Base-by-base conservation (phyloP, 2,797 vertebrate species). In the Phataginus tricuspis region DNA sequence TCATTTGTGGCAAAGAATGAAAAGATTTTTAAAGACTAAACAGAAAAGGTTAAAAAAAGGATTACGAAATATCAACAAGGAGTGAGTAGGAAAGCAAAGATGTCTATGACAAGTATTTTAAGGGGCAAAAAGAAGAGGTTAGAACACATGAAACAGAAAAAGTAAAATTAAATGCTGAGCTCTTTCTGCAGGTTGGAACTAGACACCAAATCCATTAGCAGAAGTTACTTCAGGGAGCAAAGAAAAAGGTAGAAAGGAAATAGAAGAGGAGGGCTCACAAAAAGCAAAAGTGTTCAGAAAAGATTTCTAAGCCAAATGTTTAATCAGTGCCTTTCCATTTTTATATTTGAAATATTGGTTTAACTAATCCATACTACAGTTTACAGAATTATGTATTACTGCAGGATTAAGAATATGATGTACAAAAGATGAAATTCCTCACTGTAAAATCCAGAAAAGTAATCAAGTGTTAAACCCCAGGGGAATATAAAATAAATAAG, bases 41-140 rank as follows among this genome's bases (percentile, higher is more conserved):
- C 82, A 45, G 4, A 92, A 37, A 86, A 72, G 7, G 49, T 75
- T 89, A 45, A 90, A 89, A 94, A 88, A 74, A 72, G 39, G 59
- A 68, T 86, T 91, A 92, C 90, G 66, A 90, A 92, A 91, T 29
- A 95, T 34, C 75, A 96, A 91, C 51, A 96, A 18, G 45, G 90
- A 93, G 42, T 55, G 18, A 93, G 34, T 31, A 80, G 64, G 53
- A 85, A 96, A 75, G 84, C 83, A 92, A 84, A 96, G n/a, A 53
- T 34, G 16, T 68, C 84, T 77, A 59, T 39, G 21, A 71, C 68
- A 83, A 88, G 71, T 72, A 94, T 88, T 78, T 94, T 39, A 97
- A 79, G 55, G 19, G 27, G 68, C 55, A 59, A 84, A 83, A 84
- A 63, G 69, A 86, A 49, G 34, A 53, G 13, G 18, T 69, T 53